Evolutionary conservation across 2,888 invertebrate genomes (phyloP), one percentile per base, ranked within the genome.

Genomic region (Eurytoma californica): DNA sequence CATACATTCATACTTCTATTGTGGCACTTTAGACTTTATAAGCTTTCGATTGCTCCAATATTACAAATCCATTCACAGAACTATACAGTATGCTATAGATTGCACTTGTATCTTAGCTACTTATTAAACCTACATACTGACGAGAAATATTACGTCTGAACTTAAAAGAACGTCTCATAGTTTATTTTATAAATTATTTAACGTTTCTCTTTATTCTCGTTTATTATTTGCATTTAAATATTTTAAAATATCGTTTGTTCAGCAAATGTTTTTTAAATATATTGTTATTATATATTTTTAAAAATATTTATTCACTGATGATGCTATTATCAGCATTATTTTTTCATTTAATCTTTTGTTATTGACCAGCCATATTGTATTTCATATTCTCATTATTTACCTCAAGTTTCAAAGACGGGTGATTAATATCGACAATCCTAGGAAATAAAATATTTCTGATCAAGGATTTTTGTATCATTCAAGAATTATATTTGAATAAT

Each of bases 31-130:
- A 9, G 65, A 73, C 57, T 73, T 55, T 55, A 73, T 73, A 65
- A 73, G 73, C 73, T 24, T 47, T 65, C 73, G 55, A 73, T 73
- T 65, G 55, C 65, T 47, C 39, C 65, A 47, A 55, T 65, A 70
- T 70, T 60, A 65, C 24, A 47, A 18, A 49, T 61, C 72, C 30
- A 16, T 72, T 61, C 51, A 49, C 3, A 4, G 30, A 53, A 61
- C 30, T 39, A 9, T 18, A 61, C 28, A 72, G 53, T 72, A 61
- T 47, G 58, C 7, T 53, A 30, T 67, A n/a, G 28, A 18, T 7
- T 39, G 0, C 39, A 39, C 39, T 9, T 9, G 24, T 60, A 12
- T 14, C 28, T 60, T 16, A 5, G 1, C 28, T 60, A 20, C 2
- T 28, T 60, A 14, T 4, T 20, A 60, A 60, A 60, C 39, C 39